Base-by-base conservation (phyloP, 2,797 vertebrate species). In the Alca torda region DNA sequence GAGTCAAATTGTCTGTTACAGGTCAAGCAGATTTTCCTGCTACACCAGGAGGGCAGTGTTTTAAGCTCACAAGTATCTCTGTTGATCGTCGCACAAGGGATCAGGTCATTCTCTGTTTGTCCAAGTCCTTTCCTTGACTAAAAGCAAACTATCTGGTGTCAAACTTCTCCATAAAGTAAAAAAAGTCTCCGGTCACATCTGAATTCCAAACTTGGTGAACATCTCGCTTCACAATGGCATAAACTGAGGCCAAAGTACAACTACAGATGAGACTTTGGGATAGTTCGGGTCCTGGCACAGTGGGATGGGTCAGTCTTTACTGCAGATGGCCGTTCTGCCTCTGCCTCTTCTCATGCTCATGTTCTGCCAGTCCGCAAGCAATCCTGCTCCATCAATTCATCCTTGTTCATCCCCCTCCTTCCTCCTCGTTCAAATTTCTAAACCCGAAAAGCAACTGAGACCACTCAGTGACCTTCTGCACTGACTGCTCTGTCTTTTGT, bases 401-500 rank as follows among this genome's bases (percentile, higher is more conserved):
- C 76, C 51, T 73, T 81, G 37, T 76, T 77, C 54, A 61, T 43
- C 33, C n/a, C 61, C 26, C 64, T 69, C 16, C 37, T 92, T 85
- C 61, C 65, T 85, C 33, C 24, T 31, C 0, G 0, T 72, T 91
- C 87, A 88, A 76, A 87, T 92, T 90, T 91, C 92, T 83, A 84
- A 92, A 81, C 54, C 79, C 45, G 0, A 83, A 87, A 81, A 95
- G 61, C 33, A 86, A 69, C 81, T 26, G 35, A 94, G 76, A 87
- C 78, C 84, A n/a, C 5, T 20, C 39, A 17, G 69, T 92, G 92
- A 96, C 95, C 95, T 96, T 59, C 87, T 89, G 92, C 63, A 79
- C 92, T 28, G 26, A 65, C 69, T 56, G 48, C 56, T 85, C 90
- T 86, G 76, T 82, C 93, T 94, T 95, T 92, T 94, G 87, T 93